phyloP scores from a whole-genome alignment of 2,113 vertebrate species.

The Romanogobio albipinnatus region DNA sequence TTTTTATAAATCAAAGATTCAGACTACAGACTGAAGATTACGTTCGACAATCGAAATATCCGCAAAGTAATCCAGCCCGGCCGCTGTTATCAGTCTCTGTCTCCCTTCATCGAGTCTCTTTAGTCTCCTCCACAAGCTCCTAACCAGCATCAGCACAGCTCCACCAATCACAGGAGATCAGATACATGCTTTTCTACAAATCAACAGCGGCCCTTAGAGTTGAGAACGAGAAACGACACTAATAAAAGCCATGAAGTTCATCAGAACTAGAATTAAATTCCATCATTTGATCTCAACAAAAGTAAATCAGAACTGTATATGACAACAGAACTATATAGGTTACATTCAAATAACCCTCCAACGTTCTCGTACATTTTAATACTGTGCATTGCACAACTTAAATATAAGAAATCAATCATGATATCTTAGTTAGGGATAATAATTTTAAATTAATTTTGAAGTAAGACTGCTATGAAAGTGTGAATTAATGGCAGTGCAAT shows the following conservation, averaged over 20 bases:
- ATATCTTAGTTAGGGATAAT: not conserved
- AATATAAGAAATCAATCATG: not conserved
- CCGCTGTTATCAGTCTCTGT: not conserved
- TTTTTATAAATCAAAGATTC: not conserved
- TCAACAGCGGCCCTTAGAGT: slow-evolving; percentile 58
- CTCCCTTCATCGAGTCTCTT: slow-evolving; percentile 6
- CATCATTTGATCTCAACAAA: not conserved
- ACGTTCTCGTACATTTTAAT: not conserved
- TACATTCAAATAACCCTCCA: not conserved
- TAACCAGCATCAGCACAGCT: not conserved
- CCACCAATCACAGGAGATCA: not conserved
- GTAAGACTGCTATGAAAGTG: not conserved
- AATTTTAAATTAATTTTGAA: not conserved
- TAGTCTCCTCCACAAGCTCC: not conserved
- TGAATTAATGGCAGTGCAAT: not conserved
- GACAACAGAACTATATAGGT: not conserved
- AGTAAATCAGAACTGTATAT: too few relatives aligned
- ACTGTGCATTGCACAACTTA: not conserved
- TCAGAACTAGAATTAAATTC: not conserved
- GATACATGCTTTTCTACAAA: not conserved
- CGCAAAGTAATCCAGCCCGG: not conserved
- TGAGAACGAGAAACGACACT: not conserved
- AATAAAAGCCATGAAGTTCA: not conserved
- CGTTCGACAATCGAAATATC: not conserved
- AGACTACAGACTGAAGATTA: not conserved